Percentiles rank a stretch among this genome's conserved stretches.
Conservation (phyloP, 2,113 vertebrate species). For the Cynoglossus semilaevis region DNA sequence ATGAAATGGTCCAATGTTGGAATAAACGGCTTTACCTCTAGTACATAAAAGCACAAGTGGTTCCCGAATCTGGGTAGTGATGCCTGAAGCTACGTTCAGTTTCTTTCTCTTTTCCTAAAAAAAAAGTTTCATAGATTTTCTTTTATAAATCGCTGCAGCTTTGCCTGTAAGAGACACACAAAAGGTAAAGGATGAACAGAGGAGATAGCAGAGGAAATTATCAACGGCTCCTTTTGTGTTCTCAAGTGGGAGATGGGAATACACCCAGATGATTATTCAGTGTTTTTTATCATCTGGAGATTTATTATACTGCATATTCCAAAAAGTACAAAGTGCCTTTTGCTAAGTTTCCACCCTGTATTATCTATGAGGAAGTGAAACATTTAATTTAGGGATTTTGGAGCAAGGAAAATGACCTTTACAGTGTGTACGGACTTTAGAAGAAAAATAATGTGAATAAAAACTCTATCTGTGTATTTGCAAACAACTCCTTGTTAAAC, state of each 20-base stretch:
- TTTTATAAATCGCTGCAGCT: no score
- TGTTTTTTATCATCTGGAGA: constrained; percentile 56
- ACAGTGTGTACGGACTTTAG: constrained; percentile 20
- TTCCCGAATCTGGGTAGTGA: no score
- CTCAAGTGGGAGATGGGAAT: constrained; percentile 60
- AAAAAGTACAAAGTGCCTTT: constrained; percentile 43
- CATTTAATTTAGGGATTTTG: constrained; percentile 51
- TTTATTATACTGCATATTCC: constrained; percentile 55
- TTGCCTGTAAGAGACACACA: constrained; percentile 51
- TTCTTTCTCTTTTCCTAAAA: no score
- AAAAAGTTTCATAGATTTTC: no score
- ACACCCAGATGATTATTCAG: constrained; percentile 50
- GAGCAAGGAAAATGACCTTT: constrained; percentile 46
- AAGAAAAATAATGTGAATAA: background rate
- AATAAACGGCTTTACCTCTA: no score
- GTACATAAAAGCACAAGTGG: no score
- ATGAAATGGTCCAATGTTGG: no score
- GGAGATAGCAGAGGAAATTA: constrained; percentile 58
- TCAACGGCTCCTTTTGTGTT: constrained; percentile 60
- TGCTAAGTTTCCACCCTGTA: no score
- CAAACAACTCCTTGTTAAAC: background rate
- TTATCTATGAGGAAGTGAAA: no score
- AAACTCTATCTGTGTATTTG: no score
- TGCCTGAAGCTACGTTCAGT: no score
- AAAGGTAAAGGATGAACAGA: constrained; percentile 57